Evolutionary conservation across 2,888 invertebrate species (phyloP), one percentile per base, ranked within the genome.

Genomic region (Polydrusus tereticollis): DNA sequence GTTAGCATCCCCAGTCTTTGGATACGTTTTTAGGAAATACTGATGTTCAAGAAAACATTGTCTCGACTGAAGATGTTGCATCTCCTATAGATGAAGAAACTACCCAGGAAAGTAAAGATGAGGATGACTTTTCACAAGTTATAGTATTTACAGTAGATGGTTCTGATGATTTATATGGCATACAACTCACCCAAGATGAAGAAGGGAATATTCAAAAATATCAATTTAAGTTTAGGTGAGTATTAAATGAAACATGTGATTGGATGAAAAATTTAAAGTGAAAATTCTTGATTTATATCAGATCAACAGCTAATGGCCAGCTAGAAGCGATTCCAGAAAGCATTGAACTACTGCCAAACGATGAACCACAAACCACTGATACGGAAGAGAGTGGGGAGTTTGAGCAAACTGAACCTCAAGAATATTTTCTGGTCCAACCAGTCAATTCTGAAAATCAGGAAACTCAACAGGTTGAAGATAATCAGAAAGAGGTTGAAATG

Each of bases 141-240:
- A 78, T 83, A 23, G 77, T 85, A 26, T 85, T 83, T 77, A 79
- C 78, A 52, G 77, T 85, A 55, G 84, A 84, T 67, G 85, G 83
- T 29, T 82, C 83, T 4, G 82, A 85, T 76, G 85, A 84, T 62
- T 76, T 85, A 50, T 85, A 81, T 78, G 85, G 85, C 1, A 79
- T 85, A 45, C 85, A 85, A 76, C 64, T 83, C 14, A 81, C 80
- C 14, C 79, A 82, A 64, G 85, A 86, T 80, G 83, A 83, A 29
- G 80, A 83, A 20, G 86, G 86, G 12, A 85, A 84, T 76, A 66
- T 84, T 10, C 84, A 84, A 60, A 85, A 83, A 77, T 85, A 83
- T 74, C 84, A 85, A 68, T 85, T 85, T 77, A 82, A 84, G 78
- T 82, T 85, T 65, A 80, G 83, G 85, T 85, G 78, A 73, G n/a